Evolutionary conservation across 2,113 vertebrate species (phyloP).

Genomic region (Tiliqua scincoides): DNA sequence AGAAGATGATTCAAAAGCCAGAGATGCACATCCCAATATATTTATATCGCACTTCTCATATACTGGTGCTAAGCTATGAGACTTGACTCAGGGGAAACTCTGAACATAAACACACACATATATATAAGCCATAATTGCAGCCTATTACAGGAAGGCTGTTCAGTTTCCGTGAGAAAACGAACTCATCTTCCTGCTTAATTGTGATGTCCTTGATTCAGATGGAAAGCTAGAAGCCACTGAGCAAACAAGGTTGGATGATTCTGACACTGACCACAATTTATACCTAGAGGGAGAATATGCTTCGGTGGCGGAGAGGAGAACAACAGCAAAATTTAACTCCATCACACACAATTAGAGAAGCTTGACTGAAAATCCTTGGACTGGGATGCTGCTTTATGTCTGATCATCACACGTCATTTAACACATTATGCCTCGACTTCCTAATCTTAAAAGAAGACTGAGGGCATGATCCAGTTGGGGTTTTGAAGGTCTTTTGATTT

Average conservation of each 20-base stretch:
- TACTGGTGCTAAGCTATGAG: background rate
- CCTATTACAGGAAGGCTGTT: background rate
- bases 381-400: conserved; percentile 47
- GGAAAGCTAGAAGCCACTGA: background rate
- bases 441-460: background rate
- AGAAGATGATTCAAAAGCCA: background rate
- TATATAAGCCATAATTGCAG: background rate
- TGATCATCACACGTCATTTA: conserved; percentile 63
- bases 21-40: background rate
- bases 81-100: background rate
- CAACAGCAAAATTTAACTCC: conserved; percentile 39
- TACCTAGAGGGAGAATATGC: conserved; percentile 46
- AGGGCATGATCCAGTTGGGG: background rate
- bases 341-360: conserved; percentile 77
- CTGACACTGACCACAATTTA: conserved; percentile 14
- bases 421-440: background rate
- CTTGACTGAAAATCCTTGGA: conserved; percentile 45
- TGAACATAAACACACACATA: background rate
- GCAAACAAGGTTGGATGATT: background rate
- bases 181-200: background rate
- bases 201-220: background rate
- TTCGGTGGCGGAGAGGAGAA: conserved; percentile 56
- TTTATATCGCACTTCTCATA: background rate
- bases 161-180: background rate
- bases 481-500: background rate